Evolutionary conservation across 2,888 invertebrate species (phyloP).

Genomic region (Lobophora halterata): DNA sequence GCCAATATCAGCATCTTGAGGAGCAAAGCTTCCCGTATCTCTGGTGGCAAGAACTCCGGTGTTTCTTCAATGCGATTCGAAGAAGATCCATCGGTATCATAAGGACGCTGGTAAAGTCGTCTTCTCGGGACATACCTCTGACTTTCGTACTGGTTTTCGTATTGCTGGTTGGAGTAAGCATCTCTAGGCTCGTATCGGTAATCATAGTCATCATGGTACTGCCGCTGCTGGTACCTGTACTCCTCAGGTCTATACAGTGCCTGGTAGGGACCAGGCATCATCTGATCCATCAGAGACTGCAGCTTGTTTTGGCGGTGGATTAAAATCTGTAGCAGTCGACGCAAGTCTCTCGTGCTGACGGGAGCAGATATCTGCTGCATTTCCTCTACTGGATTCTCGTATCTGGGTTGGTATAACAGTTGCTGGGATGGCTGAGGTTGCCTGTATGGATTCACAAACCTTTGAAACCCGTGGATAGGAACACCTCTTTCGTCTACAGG

Average conservation of each 20-base stretch:
- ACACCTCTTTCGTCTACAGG: constrained; percentile 72
- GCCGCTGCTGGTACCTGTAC: constrained; percentile 53
- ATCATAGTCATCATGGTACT: constrained; percentile 68
- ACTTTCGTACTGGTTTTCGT: constrained; percentile 70
- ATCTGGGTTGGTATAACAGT: constrained; percentile 52
- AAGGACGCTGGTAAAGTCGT: constrained; percentile 58
- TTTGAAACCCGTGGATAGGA: constrained; percentile 67
- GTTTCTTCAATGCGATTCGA: constrained; percentile 70
- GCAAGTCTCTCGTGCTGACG: constrained; percentile 86
- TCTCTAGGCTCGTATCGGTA: constrained; percentile 64
- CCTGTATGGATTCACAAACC: constrained; percentile 62
- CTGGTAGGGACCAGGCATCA: constrained; percentile 59
- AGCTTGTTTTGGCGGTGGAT: constrained; percentile 83
- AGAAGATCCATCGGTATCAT: constrained; percentile 63
- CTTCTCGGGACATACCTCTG: constrained; percentile 71
- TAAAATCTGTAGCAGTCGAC: constrained; percentile 83
- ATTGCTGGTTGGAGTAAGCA: constrained; percentile 59
- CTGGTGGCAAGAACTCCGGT: constrained; percentile 84
- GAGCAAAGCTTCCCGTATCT: constrained; percentile 85
- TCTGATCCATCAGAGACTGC: constrained; percentile 78
- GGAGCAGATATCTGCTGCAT: constrained; percentile 84
- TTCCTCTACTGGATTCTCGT: constrained; percentile 73
- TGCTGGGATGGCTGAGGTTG: constrained; percentile 34
- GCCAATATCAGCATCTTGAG: constrained; percentile 87
- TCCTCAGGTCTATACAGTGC: constrained; percentile 54